Percentiles rank a stretch among this genome's conserved stretches.
Conservation (phyloP, 2,888 invertebrate genomes). For the Dasypolia templi region DNA sequence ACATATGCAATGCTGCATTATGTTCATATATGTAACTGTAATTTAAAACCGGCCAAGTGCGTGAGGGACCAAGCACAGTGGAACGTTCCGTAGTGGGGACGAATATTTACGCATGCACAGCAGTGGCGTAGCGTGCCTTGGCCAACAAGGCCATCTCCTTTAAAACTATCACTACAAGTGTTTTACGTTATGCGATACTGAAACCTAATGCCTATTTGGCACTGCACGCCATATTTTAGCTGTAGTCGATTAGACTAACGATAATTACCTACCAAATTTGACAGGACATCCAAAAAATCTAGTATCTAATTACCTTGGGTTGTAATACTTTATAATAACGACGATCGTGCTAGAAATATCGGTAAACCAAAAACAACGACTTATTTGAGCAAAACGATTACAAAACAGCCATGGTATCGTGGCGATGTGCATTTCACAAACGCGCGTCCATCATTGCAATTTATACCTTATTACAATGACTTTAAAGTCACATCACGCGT, state of each 20-base stretch:
- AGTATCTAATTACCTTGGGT: neutral
- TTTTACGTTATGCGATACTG: neutral
- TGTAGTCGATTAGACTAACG: neutral
- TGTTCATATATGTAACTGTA: no score
- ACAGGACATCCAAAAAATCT: neutral
- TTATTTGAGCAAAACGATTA: slow-evolving; percentile 2
- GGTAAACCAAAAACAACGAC: neutral
- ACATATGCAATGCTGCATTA: no score
- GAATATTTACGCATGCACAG: neutral
- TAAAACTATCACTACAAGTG: neutral
- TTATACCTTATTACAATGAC: slow-evolving; percentile 6
- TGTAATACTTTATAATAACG: slow-evolving; percentile 18
- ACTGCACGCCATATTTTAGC: neutral
- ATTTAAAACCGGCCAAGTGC: neutral
- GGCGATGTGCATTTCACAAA: slow-evolving; percentile 1
- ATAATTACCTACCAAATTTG: neutral
- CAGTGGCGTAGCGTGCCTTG: neutral
- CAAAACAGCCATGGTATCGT: slow-evolving; percentile 5
- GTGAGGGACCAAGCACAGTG: neutral
- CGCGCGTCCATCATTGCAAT: neutral
- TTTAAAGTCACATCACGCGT: neutral
- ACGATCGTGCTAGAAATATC: neutral
- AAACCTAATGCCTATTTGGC: neutral
- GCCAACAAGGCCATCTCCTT: no score
- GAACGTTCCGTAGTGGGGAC: neutral